Evolutionary conservation across 2,797 vertebrate species (phyloP), one percentile per base, ranked within the genome.

Genomic region (Rhynchonycteris naso): DNA sequence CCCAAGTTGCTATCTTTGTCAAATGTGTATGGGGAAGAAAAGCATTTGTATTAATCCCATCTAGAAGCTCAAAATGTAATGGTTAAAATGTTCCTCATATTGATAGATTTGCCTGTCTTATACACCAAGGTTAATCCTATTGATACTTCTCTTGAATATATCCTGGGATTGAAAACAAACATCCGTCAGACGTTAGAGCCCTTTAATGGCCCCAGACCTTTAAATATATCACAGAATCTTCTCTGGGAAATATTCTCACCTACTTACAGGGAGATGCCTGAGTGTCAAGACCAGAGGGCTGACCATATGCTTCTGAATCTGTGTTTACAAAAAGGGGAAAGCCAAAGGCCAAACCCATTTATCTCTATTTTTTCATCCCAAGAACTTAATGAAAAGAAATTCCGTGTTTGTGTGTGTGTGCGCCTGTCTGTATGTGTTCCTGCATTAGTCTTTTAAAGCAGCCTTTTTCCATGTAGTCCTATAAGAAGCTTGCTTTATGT

Each of bases 121-220:
- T 47, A 8, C n/a, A 75, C n/a, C 24, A 10, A 5, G 18, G 18
- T n/a, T 88, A 4, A 1, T 38, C 69, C 38, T 7, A 14, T 56
- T 4, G 33, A 33, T 21, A 30, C 68, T 47, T 76, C 58, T 91
- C 33, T 82, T 33, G 3, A 14, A 12, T 85, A 68, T 4, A 13
- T 91, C 16, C 63, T 79, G 38, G 61, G 33, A 14, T 56, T 71
- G 12, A 56, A 33, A 79, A 50, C 28, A 84, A 68, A 71, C 94
- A 94, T 21, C 50, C 50, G 0, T 68, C 0, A 43, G 96, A 15
- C 43, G 68, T 96, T 19, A 95, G 88, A 96, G 33, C 90, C 76
- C 65, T 80, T 50, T 86, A 79, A 68, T 66, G 52, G 72, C 91
- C n/a, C 24, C 61, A 94, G 52, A 86, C 35, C 47, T 96, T 96